phyloP scores from a whole-genome alignment of 2,113 vertebrate species.

The Columba janthina region DNA sequence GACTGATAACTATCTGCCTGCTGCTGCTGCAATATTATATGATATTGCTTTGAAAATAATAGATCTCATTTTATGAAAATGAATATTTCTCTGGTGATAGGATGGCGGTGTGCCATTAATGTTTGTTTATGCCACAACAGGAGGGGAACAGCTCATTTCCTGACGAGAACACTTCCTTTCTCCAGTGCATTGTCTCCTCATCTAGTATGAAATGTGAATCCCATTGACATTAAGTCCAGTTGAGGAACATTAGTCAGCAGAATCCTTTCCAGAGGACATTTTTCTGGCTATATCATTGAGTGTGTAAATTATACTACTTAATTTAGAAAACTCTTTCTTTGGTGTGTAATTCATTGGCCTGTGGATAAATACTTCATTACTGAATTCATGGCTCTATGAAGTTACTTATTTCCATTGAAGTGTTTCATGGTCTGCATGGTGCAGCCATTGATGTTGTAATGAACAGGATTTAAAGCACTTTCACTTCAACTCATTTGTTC shows the following conservation, averaged over 20 bases:
- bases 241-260: background rate
- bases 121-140: background rate
- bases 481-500: slow-evolving; percentile 23
- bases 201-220: background rate
- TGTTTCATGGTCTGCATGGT: background rate
- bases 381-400: background rate
- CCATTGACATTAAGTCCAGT: background rate
- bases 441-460: slow-evolving; percentile 5
- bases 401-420: slow-evolving; percentile 6
- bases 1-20: background rate
- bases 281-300: background rate
- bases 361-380: slow-evolving; percentile 44
- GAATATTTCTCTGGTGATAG: background rate
- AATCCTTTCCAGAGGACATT: background rate
- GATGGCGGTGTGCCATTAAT: background rate
- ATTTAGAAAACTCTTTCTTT: background rate
- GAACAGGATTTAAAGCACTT: slow-evolving; percentile 26
- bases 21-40: background rate
- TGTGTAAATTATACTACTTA: background rate
- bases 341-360: slow-evolving; percentile 1
- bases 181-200: background rate
- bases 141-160: slow-evolving; percentile 19
- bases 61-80: background rate
- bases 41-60: background rate
- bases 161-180: slow-evolving; percentile 7